These are phyloP conservation scores for Oreochromis spilurus DNA, from an alignment of 2,113 vertebrate genomes.

Conservation along the genomic window DNA sequence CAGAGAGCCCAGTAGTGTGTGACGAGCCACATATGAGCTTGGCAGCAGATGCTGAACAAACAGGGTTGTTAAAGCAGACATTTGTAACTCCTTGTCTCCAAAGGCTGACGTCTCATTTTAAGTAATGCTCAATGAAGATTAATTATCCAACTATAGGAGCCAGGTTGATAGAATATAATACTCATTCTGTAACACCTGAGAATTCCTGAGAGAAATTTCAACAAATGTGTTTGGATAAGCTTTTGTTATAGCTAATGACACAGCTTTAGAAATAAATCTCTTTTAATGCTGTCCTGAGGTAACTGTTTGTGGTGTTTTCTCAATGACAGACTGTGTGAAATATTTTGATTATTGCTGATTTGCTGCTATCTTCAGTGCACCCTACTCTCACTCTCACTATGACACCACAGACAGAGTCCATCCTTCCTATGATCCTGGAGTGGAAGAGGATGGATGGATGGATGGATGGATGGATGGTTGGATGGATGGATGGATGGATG, in stretches of 20 bases:
- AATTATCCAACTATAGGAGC: background rate
- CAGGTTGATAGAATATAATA: background rate
- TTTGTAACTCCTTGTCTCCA: background rate
- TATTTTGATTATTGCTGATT: background rate
- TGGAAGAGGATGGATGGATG: background rate
- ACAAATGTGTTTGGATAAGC: background rate
- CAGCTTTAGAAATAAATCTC: background rate
- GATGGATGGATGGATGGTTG: background rate
- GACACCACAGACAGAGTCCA: background rate
- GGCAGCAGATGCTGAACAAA: slow-evolving; percentile 33
- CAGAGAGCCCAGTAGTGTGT: slow-evolving; percentile 24
- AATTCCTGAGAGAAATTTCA: background rate
- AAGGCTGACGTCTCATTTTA: background rate
- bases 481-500: background rate
- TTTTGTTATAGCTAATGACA: background rate
- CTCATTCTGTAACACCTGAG: background rate
- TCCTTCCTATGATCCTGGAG: background rate
- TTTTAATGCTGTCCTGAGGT: background rate
- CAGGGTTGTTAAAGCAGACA: background rate
- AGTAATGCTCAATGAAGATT: background rate
- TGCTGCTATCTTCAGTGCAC: background rate
- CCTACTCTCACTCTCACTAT: background rate
- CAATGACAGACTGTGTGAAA: background rate
- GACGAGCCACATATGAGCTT: background rate
- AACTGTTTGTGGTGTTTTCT: background rate